Conservation (phyloP, 2,113 vertebrate genomes). For the Microcebus ravelobensis region DNA sequence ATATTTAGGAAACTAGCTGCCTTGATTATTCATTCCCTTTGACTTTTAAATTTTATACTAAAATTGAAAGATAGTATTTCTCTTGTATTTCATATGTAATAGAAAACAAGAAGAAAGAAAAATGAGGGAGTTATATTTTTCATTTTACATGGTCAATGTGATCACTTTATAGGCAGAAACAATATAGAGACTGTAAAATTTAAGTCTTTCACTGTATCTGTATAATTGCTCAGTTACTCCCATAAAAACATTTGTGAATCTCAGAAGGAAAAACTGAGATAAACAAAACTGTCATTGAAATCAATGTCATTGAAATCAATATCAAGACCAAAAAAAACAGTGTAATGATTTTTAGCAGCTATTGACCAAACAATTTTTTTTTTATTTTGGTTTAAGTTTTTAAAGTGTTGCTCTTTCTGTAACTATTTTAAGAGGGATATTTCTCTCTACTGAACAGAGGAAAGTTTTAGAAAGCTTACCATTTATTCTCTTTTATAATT, state of each 20-base stretch:
- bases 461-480: constrained; percentile 23
- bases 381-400: neutral
- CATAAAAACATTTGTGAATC: constrained; percentile 7
- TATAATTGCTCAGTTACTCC: neutral
- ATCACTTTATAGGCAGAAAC: neutral
- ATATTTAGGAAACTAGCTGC: neutral
- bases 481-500: constrained; percentile 17
- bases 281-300: constrained; percentile 53
- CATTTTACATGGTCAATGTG: neutral
- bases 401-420: neutral
- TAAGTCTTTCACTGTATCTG: constrained; percentile 10
- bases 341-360: constrained; percentile 15
- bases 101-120: neutral
- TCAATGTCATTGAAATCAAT: constrained; percentile 44
- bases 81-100: neutral
- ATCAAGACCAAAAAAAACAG: constrained; percentile 33
- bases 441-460: neutral
- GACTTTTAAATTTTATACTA: constrained; percentile 38
- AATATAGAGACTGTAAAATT: constrained; percentile 21
- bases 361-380: neutral
- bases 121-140: neutral
- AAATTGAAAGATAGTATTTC: neutral
- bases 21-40: neutral
- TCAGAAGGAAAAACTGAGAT: constrained; percentile 34
- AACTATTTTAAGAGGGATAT: neutral